Conservation (phyloP, 1,140 invertebrate genomes). For the Papilio helenus region DNA sequence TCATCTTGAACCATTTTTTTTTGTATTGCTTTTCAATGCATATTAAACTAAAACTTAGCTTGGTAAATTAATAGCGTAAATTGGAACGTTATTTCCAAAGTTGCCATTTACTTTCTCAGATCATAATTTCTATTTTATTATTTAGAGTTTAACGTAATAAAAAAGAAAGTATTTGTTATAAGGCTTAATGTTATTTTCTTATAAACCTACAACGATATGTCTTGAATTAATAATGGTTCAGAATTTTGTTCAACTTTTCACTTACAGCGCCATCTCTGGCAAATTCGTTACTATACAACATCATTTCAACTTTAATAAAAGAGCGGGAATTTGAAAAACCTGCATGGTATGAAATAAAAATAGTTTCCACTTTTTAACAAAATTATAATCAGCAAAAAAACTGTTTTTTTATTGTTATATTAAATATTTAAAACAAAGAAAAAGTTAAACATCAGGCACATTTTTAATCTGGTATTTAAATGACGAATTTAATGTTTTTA, state of each 20-base stretch:
- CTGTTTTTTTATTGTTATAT: too few relatives aligned
- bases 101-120: not conserved
- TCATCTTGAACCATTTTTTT: not conserved
- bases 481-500: too few relatives aligned
- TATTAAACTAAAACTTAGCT: not conserved
- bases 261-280: not conserved
- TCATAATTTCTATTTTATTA: not conserved
- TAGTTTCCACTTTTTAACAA: not conserved
- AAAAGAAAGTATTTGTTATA: too few relatives aligned
- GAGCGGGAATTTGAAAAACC: not conserved
- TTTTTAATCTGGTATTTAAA: too few relatives aligned
- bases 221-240: too few relatives aligned
- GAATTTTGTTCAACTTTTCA: too few relatives aligned
- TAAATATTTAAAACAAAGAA: too few relatives aligned
- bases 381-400: too few relatives aligned
- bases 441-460: too few relatives aligned
- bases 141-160: not conserved
- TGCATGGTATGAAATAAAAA: not conserved
- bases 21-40: not conserved
- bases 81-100: not conserved
- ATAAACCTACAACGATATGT: too few relatives aligned
- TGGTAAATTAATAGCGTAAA: not conserved
- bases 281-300: not conserved
- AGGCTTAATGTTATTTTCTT: too few relatives aligned
- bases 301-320: not conserved